phyloP scores from a whole-genome alignment of 1,140 invertebrate species.

The Conus ventricosus region DNA sequence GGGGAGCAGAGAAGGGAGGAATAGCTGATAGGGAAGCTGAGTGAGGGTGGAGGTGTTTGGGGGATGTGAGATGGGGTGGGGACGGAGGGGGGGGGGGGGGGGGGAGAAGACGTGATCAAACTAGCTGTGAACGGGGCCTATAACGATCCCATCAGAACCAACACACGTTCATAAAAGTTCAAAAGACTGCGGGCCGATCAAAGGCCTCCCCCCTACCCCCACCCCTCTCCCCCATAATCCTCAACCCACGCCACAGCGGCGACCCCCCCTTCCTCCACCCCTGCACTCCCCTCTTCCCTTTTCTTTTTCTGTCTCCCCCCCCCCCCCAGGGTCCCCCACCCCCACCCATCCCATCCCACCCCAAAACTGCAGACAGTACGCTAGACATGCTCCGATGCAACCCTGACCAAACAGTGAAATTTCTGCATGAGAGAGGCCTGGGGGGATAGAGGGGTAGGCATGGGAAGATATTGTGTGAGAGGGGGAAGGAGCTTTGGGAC shows the following conservation, averaged over 20 bases:
- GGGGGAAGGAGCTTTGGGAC: too few species aligned
- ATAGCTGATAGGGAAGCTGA: background rate
- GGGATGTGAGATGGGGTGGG: background rate
- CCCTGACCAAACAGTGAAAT: background rate
- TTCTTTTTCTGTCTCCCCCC: background rate
- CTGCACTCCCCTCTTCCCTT: background rate
- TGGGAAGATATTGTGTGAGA: too few species aligned
- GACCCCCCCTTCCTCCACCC: background rate
- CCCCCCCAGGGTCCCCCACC: background rate
- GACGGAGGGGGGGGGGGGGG: background rate
- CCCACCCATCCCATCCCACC: background rate
- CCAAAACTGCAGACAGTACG: background rate
- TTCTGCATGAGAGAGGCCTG: too few species aligned
- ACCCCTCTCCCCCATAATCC: background rate
- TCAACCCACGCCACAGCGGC: too few species aligned
- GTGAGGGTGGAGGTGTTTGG: background rate
- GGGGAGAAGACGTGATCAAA: background rate
- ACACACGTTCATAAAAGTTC: conserved; percentile 8
- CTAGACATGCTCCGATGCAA: background rate
- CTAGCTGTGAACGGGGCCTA: background rate
- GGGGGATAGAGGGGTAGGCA: too few species aligned
- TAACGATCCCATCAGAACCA: conserved; percentile 7
- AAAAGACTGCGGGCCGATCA: conserved; percentile 3
- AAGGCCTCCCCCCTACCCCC: background rate
- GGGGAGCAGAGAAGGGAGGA: background rate